Conservation (phyloP, 2,888 invertebrate genomes). For the Nomada ferruginata region DNA sequence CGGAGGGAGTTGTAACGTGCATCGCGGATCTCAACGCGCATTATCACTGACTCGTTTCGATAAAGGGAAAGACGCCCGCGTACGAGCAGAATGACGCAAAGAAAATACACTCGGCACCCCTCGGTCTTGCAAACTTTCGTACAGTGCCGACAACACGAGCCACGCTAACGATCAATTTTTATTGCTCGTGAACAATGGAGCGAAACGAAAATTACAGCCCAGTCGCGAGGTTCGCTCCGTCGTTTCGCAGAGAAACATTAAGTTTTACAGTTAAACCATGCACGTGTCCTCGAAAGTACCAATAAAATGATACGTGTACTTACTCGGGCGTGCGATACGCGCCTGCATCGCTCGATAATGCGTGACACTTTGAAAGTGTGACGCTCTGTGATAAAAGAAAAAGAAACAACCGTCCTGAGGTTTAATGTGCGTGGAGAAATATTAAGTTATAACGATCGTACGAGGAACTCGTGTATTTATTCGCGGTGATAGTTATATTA, state of each 20-base stretch:
- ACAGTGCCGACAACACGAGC: not conserved
- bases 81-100: not conserved
- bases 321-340: slow-evolving; percentile 8
- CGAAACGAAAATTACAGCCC: slow-evolving; percentile 61
- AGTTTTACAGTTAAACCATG: slow-evolving; percentile 64
- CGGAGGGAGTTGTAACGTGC: not conserved
- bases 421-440: not conserved
- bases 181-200: slow-evolving; percentile 59
- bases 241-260: slow-evolving; percentile 60
- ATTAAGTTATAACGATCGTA: not conserved
- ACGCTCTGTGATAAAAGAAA: slow-evolving; percentile 9
- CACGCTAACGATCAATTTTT: slow-evolving; percentile 59
- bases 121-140: slow-evolving; percentile 30
- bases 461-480: not conserved
- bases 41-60: slow-evolving; percentile 12
- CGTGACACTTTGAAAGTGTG: slow-evolving; percentile 41
- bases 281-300: slow-evolving; percentile 58
- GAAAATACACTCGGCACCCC: slow-evolving; percentile 14
- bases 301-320: slow-evolving; percentile 55
- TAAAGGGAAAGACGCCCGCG: not conserved
- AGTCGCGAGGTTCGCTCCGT: slow-evolving; percentile 25
- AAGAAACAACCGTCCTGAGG: not conserved
- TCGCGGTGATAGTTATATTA: not conserved
- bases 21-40: slow-evolving; percentile 13
- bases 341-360: slow-evolving; percentile 14